Base-by-base conservation (phyloP, 2,888 invertebrate genomes). In the Dasypogon diadema region DNA sequence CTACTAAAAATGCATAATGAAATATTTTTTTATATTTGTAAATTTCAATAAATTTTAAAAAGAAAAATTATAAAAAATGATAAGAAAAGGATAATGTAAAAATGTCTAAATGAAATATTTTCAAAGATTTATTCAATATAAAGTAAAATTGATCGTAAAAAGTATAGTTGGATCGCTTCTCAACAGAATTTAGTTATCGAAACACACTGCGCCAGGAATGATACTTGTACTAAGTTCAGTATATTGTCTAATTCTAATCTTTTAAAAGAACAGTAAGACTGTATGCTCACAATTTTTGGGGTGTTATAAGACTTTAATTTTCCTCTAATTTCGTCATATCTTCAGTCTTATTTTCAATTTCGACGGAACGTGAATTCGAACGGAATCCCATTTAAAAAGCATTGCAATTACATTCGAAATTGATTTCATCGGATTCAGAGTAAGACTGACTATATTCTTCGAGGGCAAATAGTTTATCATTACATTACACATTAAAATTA, bases 11-110 rank as follows among this genome's bases (percentile, higher is more conserved):
- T 68, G 22, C 72, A 30, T 72, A 75, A 76, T 48, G 37, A 60
- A 72, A 63, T 73, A 72, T 76, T 72, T 76, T 73, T 76, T 72
- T 76, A 74, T 58, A 60, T 74, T 58, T 74, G 60, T 60, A 74
- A 74, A 74, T 63, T 74, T 74, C 74, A 74, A 70, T 70, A 74
- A 60, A 74, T 48, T 74, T 74, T 46, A 74, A 74, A 55, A 37
- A 18, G 24, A 74, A 74, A 56, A 58, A 56, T 34, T 46, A 63
- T 30, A 63, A 63, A 68, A 68, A 37, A 68, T 10, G 42, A 63
- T 26, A 74, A 74, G 34, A 30, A 63, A 74, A 74, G 48, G 24
- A 54, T 46, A 48, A 74, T 56, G 55, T 56, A 56, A 46, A 60
- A 46, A 60, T 54, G 51, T 70, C 12, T 26, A 56, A 56, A 51